A percentile compares a stretch with the other conserved stretches of the same genome.
Conservation (phyloP, 2,113 vertebrate species). For the Urocynchramus pylzowi region DNA sequence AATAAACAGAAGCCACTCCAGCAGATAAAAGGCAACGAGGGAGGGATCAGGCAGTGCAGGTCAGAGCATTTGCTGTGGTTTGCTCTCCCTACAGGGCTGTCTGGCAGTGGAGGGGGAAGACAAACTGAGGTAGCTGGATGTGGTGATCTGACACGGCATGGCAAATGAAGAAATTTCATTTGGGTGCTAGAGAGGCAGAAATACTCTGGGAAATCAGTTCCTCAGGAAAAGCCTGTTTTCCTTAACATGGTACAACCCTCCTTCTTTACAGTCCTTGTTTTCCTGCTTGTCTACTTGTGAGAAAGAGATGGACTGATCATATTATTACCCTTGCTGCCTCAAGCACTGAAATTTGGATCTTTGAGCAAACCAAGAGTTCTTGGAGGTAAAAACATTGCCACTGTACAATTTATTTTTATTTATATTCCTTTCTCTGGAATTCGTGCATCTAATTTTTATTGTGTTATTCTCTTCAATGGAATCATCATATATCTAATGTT, state of each 20-base stretch:
- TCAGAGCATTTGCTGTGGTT: background rate
- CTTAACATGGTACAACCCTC: background rate
- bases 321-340: background rate
- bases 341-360: background rate
- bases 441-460: background rate
- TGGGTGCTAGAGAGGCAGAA: background rate
- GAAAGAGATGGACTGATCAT: background rate
- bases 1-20: background rate
- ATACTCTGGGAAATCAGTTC: background rate
- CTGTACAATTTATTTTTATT: background rate
- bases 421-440: background rate
- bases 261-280: background rate
- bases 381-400: background rate
- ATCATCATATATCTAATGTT: background rate
- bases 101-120: background rate
- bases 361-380: background rate
- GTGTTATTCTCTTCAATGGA: background rate
- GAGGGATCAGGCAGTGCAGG: background rate
- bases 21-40: background rate
- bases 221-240: background rate
- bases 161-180: too few species aligned
- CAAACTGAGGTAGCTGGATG: background rate
- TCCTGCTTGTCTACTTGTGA: background rate
- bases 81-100: background rate
- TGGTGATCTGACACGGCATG: rapidly evolving